Evolutionary conservation across 1,140 invertebrate genomes (phyloP), one percentile per base, ranked within the genome.

Genomic region (Drosophila ananassae): DNA sequence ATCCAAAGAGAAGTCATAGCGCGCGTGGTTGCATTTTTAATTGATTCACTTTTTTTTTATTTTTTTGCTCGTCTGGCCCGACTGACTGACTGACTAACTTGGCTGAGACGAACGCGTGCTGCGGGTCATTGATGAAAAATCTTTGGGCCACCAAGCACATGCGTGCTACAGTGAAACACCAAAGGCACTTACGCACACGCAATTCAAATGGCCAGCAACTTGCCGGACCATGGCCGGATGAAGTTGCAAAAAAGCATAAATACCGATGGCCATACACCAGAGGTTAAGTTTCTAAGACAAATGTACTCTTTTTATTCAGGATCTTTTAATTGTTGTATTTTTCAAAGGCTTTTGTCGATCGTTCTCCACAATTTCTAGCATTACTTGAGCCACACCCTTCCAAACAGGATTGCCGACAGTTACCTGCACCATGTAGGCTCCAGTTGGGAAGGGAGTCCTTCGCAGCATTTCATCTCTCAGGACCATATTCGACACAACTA

Each of bases 11-110:
- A 47, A 47, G 2, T 22, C 44, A 22, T 53, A 21, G 82, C 47
- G 83, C 82, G 83, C 83, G 83, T 89, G 83, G 83, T 87, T 89
- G 83, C 83, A 89, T 83, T 89, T 89, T 89, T 89, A 89, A 89
- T 89, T 89, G 82, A 67, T 64, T 77, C 41, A 60, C 72, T 68
- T 48, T 34, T 51, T 46, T 28, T 47, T 21, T 4, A 2, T 41
- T 0, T n/a, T 28, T 51, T 50, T 46, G 17, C 34, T 30, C 48
- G 56, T 39, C 64, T 58, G 69, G 50, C 21, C 12, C 17, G 73
- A 41, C 32, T 55, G 32, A 32, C 48, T 50, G 28, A 22, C 25
- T 66, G 57, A 30, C 58, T 53, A 57, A 62, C 44, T 64, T 62
- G 59, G 72, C 58, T 44, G 44, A 72, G 64, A 67, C 55, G 57